Evolutionary conservation across 2,888 invertebrate genomes (phyloP).

Genomic region (Strigamia maritima): DNA sequence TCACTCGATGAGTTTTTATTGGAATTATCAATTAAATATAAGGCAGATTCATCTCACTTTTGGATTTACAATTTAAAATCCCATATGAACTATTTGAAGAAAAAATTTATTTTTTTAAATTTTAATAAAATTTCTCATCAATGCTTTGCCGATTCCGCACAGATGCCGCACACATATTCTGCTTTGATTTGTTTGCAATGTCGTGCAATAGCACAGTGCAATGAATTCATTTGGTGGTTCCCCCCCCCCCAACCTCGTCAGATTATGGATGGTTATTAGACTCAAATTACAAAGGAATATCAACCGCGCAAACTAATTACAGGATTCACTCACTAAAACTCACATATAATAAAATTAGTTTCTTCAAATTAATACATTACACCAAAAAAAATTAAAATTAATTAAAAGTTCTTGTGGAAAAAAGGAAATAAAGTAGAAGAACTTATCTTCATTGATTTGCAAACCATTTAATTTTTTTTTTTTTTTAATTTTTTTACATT

Average conservation of each 20-base stretch:
- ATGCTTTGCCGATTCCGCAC: not conserved
- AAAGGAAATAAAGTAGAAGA: not conserved
- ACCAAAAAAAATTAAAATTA: not conserved
- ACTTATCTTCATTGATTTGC: not conserved
- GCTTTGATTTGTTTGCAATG: slow-evolving; percentile 21
- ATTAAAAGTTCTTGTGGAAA: not conserved
- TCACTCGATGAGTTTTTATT: slow-evolving; percentile 8
- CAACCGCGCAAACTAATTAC: slow-evolving; percentile 24
- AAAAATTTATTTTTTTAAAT: not conserved
- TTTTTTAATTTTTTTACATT: not conserved
- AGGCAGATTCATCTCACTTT: not conserved
- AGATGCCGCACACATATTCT: not conserved
- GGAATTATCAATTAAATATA: not conserved
- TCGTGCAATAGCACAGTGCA: slow-evolving; percentile 1
- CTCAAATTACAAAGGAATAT: slow-evolving; percentile 21
- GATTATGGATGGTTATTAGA: slow-evolving; percentile 25
- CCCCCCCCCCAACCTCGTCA: not conserved
- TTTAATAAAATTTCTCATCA: slow-evolving; percentile 15
- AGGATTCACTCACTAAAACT: not conserved
- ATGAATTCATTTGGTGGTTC: slow-evolving; percentile 27
- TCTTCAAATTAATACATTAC: not conserved
- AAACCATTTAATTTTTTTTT: too few relatives aligned
- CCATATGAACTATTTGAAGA: too few relatives aligned
- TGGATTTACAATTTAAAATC: too few relatives aligned
- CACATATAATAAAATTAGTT: slow-evolving; percentile 1